Conservation (phyloP, 2,113 vertebrate genomes). For the Vicugna pacos region DNA sequence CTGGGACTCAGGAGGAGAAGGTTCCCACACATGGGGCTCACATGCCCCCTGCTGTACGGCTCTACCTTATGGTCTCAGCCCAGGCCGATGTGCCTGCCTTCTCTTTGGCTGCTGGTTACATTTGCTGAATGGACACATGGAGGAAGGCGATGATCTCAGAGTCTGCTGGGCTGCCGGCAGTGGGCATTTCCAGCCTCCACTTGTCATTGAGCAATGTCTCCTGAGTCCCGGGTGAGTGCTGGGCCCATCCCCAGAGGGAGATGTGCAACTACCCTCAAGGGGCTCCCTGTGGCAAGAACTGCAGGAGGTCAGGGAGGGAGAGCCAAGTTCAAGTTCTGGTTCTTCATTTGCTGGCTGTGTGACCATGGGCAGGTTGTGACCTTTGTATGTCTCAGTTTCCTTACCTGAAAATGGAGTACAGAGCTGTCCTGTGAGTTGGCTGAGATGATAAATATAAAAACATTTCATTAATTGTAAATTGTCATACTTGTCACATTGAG, state of each 20-base stretch:
- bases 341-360: not conserved
- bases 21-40: not conserved
- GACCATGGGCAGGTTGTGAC: not conserved
- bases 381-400: not conserved
- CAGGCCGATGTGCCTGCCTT: not conserved
- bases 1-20: not conserved
- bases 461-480: not conserved
- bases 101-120: fast-evolving
- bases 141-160: not conserved
- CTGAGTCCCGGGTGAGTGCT: not conserved
- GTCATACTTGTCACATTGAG: not conserved
- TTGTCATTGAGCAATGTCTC: not conserved
- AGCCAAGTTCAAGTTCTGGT: not conserved
- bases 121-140: not conserved
- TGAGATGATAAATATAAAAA: not conserved
- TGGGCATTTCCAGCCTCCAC: not conserved
- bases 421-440: not conserved
- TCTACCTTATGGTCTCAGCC: not conserved
- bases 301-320: not conserved
- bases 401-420: not conserved
- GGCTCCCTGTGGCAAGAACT: not conserved
- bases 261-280: not conserved
- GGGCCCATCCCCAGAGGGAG: not conserved
- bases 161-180: not conserved
- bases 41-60: not conserved